Evolutionary conservation across 2,797 vertebrate genomes (phyloP), one percentile per base, ranked within the genome.

Genomic region (Artibeus lituratus): DNA sequence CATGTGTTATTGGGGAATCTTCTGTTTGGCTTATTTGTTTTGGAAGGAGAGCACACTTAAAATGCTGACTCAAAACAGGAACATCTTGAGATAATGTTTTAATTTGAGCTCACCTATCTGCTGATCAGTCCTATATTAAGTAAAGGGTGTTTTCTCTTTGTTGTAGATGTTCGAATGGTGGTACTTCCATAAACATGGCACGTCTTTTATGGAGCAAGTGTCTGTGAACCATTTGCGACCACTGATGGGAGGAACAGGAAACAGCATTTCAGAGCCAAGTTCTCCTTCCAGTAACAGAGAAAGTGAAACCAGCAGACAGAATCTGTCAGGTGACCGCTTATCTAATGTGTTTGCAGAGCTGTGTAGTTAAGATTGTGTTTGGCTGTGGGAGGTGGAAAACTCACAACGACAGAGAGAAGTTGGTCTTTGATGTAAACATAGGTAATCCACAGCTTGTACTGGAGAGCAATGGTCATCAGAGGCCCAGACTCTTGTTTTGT

Each of bases 111-210:
- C 44, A 18, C 59, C 2, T 90, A 42, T 87, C 22, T 94, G 35
- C 57, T 93, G 29, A 92, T 78, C 24, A 90, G 42, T 85, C 95
- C 39, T 84, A 0, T 87, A 77, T 93, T 65, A 91, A 96, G 7
- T 89, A 12, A 72, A 94, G 49, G 11, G 47, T 96, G 7, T 96
- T 96, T 94, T 97, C 93, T 97, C 18, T 97, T 94, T 98, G 0
- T 98, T 96, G 9, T 98, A 99, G 99, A 99, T 99, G 98, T 99
- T 99, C 98, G 99, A 99, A 98, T 99, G 99, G 99, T 99, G 99
- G 99, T 99, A 99, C 97, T 99, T 99, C 95, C 99, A 99, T 87
- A 99, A 99, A 92, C 99, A 99, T 0, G 99, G 99, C 92, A 99
- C 99, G 0, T 99, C 99, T 2, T 99, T 99, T 98, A 99, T 99